phyloP scores from a whole-genome alignment of 2,113 vertebrate genomes.

The Lepisosteus osseus region DNA sequence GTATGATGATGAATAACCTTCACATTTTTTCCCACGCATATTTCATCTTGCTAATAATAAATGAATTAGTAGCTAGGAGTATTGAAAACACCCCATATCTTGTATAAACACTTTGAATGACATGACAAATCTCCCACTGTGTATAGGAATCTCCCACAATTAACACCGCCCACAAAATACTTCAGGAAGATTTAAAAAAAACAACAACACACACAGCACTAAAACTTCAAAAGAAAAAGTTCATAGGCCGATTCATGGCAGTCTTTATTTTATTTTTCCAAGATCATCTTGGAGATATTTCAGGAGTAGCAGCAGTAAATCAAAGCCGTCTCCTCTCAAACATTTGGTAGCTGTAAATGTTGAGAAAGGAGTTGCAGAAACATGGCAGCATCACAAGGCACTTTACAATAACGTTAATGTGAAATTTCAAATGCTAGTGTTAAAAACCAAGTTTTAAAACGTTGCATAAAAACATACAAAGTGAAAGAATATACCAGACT shows the following conservation, averaged over 20 bases:
- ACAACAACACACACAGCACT: conserved; percentile 4
- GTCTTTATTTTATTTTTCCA: neutral
- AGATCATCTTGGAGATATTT: neutral
- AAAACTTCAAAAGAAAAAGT: conserved; percentile 25
- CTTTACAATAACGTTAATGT: neutral
- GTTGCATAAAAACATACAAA: no score
- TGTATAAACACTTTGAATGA: conserved; percentile 63
- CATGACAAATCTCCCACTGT: conserved; percentile 58
- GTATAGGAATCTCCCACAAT: conserved; percentile 62
- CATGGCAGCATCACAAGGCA: neutral
- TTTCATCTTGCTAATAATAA: conserved; percentile 62
- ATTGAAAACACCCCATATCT: conserved; percentile 64
- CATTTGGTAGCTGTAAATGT: no score
- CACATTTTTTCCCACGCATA: conserved; percentile 40
- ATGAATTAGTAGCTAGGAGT: conserved; percentile 64
- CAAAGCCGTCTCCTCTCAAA: no score
- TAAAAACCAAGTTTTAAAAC: no score
- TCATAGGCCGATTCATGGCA: neutral
- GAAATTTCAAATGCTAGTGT: neutral
- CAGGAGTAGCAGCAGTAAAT: neutral
- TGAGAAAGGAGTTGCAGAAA: no score
- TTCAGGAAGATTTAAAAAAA: conserved; percentile 28
- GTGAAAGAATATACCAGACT: no score
- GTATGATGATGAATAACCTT: conserved; percentile 32
- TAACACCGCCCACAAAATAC: conserved; percentile 63